These are phyloP conservation scores for Furcifer pardalis DNA, from an alignment of 2,797 vertebrate genomes.

Conservation along the genomic window DNA sequence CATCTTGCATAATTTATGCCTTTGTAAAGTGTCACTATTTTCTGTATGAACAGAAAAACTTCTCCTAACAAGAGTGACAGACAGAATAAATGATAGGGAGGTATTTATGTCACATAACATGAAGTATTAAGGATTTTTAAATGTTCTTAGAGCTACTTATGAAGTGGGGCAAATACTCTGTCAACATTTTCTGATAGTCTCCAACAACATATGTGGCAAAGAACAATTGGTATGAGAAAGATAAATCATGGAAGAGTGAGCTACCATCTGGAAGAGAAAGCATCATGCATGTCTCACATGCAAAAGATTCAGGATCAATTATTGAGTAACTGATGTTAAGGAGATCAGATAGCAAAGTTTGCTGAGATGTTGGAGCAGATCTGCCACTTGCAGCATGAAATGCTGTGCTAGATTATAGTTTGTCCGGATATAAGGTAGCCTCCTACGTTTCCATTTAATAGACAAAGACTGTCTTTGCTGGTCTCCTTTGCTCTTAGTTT, in stretches of 20 bases:
- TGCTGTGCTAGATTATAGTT: background rate
- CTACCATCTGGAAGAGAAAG: background rate
- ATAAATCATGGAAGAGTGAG: background rate
- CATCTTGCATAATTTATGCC: constrained; percentile 7
- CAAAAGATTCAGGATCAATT: background rate
- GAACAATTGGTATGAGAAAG: background rate
- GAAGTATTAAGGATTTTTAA: constrained; percentile 12
- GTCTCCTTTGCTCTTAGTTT: background rate
- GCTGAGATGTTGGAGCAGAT: background rate
- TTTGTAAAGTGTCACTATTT: constrained; percentile 4
- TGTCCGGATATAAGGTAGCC: background rate
- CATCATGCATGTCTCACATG: background rate
- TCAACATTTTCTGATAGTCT: background rate
- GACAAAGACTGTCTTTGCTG: background rate
- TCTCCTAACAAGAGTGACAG: background rate
- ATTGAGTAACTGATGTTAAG: background rate
- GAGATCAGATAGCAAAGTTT: background rate
- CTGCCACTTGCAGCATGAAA: background rate
- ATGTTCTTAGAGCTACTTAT: background rate
- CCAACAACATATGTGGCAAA: background rate
- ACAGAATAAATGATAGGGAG: background rate
- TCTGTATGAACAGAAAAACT: background rate
- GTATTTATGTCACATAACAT: background rate
- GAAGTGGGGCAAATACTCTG: background rate
- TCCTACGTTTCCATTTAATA: background rate